These are phyloP conservation scores for Melanotaenia boesemani DNA, from an alignment of 2,797 vertebrate genomes.

Conservation along the genomic window DNA sequence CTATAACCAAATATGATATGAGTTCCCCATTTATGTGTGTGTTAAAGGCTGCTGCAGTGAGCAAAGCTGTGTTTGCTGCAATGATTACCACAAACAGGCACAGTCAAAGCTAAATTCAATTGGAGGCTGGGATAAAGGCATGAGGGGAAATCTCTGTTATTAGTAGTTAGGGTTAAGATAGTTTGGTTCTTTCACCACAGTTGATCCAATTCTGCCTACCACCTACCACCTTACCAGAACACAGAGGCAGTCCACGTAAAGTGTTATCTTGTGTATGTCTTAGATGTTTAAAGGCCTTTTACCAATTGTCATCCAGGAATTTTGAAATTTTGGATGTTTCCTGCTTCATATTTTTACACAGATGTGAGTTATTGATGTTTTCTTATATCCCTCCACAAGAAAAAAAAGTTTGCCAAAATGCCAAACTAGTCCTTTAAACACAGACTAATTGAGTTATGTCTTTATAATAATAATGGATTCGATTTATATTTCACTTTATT, in stretches of 20 bases:
- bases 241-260: neutral
- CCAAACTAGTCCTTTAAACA: constrained; percentile 6
- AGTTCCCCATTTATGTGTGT: neutral
- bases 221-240: too few relatives aligned
- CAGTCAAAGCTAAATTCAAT: neutral
- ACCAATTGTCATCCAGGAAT: neutral
- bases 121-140: neutral
- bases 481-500: too few relatives aligned
- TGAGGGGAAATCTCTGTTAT: neutral
- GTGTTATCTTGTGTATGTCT: neutral
- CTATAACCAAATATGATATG: neutral
- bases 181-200: neutral
- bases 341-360: constrained; percentile 1
- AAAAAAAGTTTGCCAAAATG: neutral
- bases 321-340: neutral
- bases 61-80: neutral
- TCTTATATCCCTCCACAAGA: neutral
- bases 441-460: neutral
- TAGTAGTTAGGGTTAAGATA: neutral
- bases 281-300: neutral
- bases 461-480: neutral
- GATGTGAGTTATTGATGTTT: neutral
- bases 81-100: neutral
- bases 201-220: too few relatives aligned
- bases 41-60: neutral